Conservation (phyloP, 1,140 invertebrate genomes). For the Drosophila arawakana region DNA sequence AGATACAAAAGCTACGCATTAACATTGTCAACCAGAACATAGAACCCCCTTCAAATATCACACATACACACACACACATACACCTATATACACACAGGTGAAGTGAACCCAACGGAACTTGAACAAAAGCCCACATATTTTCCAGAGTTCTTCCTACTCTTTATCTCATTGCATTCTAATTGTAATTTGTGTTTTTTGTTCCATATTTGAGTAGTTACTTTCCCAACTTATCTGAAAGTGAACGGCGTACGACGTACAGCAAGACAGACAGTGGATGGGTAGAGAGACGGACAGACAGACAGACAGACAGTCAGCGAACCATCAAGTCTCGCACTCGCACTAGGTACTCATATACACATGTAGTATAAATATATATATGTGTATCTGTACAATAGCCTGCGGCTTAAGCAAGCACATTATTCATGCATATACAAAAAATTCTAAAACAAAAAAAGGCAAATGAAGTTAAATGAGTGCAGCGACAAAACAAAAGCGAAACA, state of each 20-base stretch:
- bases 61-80: not conserved
- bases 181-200: conserved; percentile 66
- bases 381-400: conserved; percentile 57
- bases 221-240: conserved; percentile 81
- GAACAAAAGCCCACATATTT: conserved; percentile 61
- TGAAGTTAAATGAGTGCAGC: conserved; percentile 77
- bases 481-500: conserved; percentile 58
- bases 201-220: conserved; percentile 66
- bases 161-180: conserved; percentile 69
- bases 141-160: conserved; percentile 30
- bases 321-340: conserved; percentile 53
- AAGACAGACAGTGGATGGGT: conserved; percentile 21
- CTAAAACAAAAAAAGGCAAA: conserved; percentile 74
- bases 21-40: conserved; percentile 28
- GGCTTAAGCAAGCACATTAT: conserved; percentile 48
- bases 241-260: conserved; percentile 61
- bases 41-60: conserved; percentile 22
- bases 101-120: conserved; percentile 41
- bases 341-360: not conserved
- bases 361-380: not conserved
- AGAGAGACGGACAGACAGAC: conserved; percentile 9
- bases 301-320: conserved; percentile 63
- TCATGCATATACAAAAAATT: conserved; percentile 44
- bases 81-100: conserved; percentile 1
- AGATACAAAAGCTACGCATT: conserved; percentile 31